A percentile compares a stretch with the other conserved stretches of the same genome.
Evolutionary conservation across 2,797 vertebrate genomes (phyloP).

Genomic region (Astyanax mexicanus): DNA sequence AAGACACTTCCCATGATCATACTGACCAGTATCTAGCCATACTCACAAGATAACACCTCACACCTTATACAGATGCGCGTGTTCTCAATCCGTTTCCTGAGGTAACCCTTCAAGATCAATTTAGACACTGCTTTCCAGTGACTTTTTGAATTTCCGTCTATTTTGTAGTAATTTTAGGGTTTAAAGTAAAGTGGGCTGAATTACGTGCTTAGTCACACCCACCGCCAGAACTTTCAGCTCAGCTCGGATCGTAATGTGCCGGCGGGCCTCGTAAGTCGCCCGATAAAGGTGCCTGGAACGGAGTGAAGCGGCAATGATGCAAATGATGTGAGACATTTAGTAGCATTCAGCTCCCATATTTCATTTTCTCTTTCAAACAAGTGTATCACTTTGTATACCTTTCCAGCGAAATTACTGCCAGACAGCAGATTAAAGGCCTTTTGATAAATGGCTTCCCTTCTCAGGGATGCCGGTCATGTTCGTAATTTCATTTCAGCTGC

Average conservation of each 20-base stretch:
- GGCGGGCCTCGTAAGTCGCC: neutral
- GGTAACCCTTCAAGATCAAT: no score
- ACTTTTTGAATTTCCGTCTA: no score
- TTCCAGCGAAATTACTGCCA: conserved; percentile 43
- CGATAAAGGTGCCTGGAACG: conserved; percentile 8
- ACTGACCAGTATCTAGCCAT: no score
- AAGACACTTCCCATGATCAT: no score
- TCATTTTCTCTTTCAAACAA: conserved; percentile 41
- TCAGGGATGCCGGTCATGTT: conserved; percentile 51
- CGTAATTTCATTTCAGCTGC: conserved; percentile 57
- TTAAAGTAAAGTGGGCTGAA: neutral
- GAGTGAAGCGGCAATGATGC: conserved; percentile 53
- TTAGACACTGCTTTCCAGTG: no score
- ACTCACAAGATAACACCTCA: no score
- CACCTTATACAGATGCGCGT: no score
- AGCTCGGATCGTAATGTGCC: neutral
- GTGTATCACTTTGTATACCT: conserved; percentile 44
- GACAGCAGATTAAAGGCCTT: conserved; percentile 56
- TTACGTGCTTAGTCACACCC: neutral
- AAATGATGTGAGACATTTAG: conserved; percentile 45
- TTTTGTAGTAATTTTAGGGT: no score
- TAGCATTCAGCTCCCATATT: conserved; percentile 42
- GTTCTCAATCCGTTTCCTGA: no score
- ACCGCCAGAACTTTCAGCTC: neutral
- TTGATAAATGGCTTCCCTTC: conserved; percentile 54